Conservation (phyloP, 92 coral and sea anemone genomes). For the Paramuricea clavata region DNA sequence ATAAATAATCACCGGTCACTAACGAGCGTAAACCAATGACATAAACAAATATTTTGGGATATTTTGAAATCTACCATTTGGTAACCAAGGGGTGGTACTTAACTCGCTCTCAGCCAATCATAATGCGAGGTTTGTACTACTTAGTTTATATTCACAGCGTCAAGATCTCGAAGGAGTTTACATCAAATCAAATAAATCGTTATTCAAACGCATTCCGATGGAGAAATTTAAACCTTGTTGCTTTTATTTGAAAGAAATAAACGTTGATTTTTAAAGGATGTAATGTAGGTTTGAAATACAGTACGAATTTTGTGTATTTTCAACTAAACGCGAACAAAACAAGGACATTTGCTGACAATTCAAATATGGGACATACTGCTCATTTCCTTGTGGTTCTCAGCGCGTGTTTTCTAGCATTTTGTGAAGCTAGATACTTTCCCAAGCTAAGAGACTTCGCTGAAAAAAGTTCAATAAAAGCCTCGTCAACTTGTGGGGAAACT, state of each 20-base stretch:
- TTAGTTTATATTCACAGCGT: neutral
- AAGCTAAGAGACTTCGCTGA: constrained; percentile 73
- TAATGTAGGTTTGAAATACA: neutral
- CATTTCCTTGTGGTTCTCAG: constrained; percentile 55
- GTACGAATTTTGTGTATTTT: neutral
- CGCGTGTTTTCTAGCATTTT: constrained; percentile 42
- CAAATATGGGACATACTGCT: constrained; percentile 17
- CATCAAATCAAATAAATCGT: neutral
- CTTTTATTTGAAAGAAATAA: neutral
- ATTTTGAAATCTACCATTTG: neutral
- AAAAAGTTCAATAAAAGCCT: constrained; percentile 74
- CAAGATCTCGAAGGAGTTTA: constrained; percentile 37
- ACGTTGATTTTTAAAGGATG: neutral
- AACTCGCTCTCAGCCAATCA: constrained; percentile 25
- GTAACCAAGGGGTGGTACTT: constrained; percentile 24
- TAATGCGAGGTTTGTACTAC: neutral
- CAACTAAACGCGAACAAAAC: neutral
- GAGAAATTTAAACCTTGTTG: neutral
- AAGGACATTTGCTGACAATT: neutral
- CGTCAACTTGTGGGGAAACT: constrained; percentile 90
- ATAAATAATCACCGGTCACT: no score
- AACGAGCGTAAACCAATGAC: no score
- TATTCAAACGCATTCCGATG: neutral
- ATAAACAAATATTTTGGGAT: no score
- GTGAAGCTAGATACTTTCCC: constrained; percentile 72